These are phyloP conservation scores for Callimorpha dominula DNA, from an alignment of 2,888 invertebrate species.

Conservation along the genomic window DNA sequence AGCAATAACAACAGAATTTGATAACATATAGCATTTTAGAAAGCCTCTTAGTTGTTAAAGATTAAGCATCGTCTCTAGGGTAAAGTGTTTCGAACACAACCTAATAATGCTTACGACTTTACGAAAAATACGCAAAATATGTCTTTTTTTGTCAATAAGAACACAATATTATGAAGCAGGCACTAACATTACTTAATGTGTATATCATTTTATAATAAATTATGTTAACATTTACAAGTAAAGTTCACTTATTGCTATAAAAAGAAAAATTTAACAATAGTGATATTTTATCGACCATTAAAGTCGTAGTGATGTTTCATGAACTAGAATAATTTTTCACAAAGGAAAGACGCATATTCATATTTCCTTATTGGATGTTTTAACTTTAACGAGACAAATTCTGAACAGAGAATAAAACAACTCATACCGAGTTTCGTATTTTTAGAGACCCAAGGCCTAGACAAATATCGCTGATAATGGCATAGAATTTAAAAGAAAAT, in stretches of 20 bases:
- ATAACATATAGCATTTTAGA: conserved; percentile 83
- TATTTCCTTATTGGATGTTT: conserved; percentile 41
- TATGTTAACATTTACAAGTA: conserved; percentile 83
- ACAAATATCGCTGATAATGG: neutral
- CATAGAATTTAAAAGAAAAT: neutral
- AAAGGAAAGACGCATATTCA: conserved; percentile 46
- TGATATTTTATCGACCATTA: conserved; percentile 60
- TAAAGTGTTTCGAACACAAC: conserved; percentile 76
- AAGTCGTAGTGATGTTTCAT: conserved; percentile 65
- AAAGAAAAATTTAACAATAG: conserved; percentile 73
- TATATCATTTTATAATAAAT: conserved; percentile 85
- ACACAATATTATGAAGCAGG: conserved; percentile 82
- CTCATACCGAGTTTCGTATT: neutral
- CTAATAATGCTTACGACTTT: conserved; percentile 51
- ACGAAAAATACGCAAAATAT: conserved; percentile 79
- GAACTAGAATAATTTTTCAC: conserved; percentile 67
- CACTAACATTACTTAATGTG: conserved; percentile 83
- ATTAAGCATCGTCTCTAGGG: conserved; percentile 63
- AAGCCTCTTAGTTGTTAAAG: conserved; percentile 82
- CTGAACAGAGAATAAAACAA: neutral
- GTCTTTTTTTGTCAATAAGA: conserved; percentile 77
- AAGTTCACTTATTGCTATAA: conserved; percentile 77
- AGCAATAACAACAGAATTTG: conserved; percentile 85
- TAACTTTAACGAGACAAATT: conserved; percentile 39
- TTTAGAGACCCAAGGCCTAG: neutral